Base-by-base conservation (phyloP, 2,797 vertebrate species). In the Sus cebifrons region DNA sequence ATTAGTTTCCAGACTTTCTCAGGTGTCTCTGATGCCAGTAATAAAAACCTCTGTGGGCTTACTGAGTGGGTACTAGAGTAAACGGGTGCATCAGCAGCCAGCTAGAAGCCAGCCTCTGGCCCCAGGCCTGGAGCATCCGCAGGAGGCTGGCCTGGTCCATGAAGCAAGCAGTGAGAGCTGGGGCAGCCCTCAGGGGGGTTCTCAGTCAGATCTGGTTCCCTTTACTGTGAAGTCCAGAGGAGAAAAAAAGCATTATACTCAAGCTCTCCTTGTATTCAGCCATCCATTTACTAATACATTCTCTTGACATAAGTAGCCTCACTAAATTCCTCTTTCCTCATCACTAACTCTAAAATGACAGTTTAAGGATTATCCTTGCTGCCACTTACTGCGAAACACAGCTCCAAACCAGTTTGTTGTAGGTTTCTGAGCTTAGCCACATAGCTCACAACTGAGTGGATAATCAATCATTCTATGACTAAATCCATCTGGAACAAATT, bases 401-500 rank as follows among this genome's bases (percentile, higher is more conserved):
- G 90, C 89, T 96, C 91, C 86, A 93, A 96, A 54, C 21, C 67
- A 98, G 93, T 91, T 89, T 82, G 75, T 94, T 97, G 65, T 40
- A 87, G 94, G 82, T 91, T 91, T 97, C 94, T 65, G 58, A 97
- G 79, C 13, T 96, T 77, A 97, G 93, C 83, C 89, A 95, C 97
- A 95, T 90, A 83, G 44, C 97, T 97, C 96, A 94, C 74, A 98
- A 93, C 94, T 1, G 0, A 97, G 95, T 74, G 97, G 95, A 91
- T 96, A 91, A 95, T 98, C 97, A 93, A 1, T 96, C 96, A 92
- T 81, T 86, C 92, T 92, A 74, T 93, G 98, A 97, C 97, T 93
- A 96, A 98, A 98, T 74, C 96, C 97, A 95, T 97, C 98, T 98
- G 98, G 98, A 98, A 98, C 94, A 96, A 97, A 98, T 98, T 96